phyloP scores from a whole-genome alignment of 2,113 vertebrate species.

The Regulus satrapa region DNA sequence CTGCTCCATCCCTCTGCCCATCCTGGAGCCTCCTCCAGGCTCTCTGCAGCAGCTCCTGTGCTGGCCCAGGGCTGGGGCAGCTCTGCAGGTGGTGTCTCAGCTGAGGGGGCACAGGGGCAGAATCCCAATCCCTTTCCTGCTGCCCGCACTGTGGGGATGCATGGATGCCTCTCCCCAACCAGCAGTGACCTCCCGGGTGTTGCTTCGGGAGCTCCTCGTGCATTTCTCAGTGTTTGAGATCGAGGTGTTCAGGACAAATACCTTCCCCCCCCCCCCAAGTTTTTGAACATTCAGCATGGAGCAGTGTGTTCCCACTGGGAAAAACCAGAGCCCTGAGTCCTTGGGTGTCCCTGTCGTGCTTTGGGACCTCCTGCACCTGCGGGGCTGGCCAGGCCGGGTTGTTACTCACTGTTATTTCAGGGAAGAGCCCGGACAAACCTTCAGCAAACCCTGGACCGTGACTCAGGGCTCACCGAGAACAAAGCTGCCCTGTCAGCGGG shows the following conservation, averaged over 20 bases:
- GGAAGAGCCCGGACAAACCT: not conserved
- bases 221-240: not conserved
- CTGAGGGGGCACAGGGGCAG: not conserved
- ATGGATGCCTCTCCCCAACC: not conserved
- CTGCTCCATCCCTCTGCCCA: not conserved
- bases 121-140: not conserved
- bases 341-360: not conserved
- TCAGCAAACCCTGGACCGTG: not conserved
- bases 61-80: not conserved
- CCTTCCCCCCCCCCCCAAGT: rapidly evolving
- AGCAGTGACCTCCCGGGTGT: rapidly evolving
- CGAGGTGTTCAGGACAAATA: not conserved
- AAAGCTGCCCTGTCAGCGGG: not conserved
- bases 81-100: not conserved
- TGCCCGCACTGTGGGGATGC: not conserved
- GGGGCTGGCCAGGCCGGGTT: not conserved
- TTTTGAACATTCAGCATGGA: not conserved
- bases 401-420: not conserved
- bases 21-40: not conserved
- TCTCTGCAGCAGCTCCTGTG: not conserved
- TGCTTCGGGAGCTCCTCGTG: not conserved
- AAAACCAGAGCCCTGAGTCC: not conserved
- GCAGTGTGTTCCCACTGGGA: not conserved
- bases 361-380: not conserved
- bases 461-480: not conserved